Evolutionary conservation across 2,888 invertebrate genomes (phyloP).

Genomic region (Drosophila cracens): DNA sequence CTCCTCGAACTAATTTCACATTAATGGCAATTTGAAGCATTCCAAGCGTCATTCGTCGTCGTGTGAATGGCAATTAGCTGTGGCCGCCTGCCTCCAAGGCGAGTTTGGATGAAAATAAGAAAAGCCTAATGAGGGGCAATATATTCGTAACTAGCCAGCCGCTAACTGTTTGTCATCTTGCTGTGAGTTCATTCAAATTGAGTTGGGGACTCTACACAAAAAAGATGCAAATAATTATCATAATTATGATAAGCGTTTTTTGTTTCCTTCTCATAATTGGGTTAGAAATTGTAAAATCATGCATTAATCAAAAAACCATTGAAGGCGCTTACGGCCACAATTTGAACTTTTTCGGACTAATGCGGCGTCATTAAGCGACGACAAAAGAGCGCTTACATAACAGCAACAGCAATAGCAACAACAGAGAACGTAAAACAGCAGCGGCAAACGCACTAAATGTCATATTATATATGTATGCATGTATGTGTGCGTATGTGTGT

Average conservation of each 20-base stretch:
- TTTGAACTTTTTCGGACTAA: slow-evolving; percentile 57
- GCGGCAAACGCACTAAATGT: slow-evolving; percentile 36
- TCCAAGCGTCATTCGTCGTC: slow-evolving; percentile 32
- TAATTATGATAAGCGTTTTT: slow-evolving; percentile 54
- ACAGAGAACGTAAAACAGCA: slow-evolving; percentile 22
- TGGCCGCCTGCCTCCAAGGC: slow-evolving; percentile 11
- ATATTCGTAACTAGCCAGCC: slow-evolving; percentile 57
- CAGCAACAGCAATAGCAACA: slow-evolving; percentile 33
- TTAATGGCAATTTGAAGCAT: slow-evolving; percentile 10
- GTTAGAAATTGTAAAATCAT: slow-evolving; percentile 67
- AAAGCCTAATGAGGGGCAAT: slow-evolving; percentile 61
- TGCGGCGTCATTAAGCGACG: slow-evolving; percentile 62
- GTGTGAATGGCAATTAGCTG: slow-evolving; percentile 41
- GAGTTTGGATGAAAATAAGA: slow-evolving; percentile 10
- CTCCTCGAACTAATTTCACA: slow-evolving; percentile 1
- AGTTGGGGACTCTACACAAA: slow-evolving; percentile 24
- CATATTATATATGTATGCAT: background rate
- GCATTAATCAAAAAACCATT: slow-evolving; percentile 76
- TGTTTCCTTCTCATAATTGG: slow-evolving; percentile 57
- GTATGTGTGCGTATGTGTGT: slow-evolving; percentile 6
- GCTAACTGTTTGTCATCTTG: slow-evolving; percentile 14
- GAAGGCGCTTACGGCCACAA: slow-evolving; percentile 62
- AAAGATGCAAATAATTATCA: slow-evolving; percentile 67
- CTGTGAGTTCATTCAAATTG: slow-evolving; percentile 68
- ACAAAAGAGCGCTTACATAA: slow-evolving; percentile 64